phyloP scores from a whole-genome alignment of 2,888 invertebrate genomes.

The Yponomeuta sedellus region DNA sequence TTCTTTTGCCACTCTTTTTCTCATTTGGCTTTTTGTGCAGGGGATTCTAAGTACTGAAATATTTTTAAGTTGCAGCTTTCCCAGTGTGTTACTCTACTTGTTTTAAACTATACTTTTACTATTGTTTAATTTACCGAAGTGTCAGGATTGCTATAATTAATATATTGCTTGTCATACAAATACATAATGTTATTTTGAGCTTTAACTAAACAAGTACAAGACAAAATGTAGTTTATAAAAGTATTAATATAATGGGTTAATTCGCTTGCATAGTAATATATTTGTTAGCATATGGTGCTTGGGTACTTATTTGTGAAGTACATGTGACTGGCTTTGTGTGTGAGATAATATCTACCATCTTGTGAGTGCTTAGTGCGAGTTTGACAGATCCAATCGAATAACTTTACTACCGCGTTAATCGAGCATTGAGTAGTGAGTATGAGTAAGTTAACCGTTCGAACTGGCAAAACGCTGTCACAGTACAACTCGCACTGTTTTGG shows the following conservation, averaged over 20 bases:
- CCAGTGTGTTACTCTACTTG: not conserved
- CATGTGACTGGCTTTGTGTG: constrained; percentile 41
- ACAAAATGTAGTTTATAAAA: constrained; percentile 34
- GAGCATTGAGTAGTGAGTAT: too few relatives aligned
- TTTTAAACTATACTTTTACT: not conserved
- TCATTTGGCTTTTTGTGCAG: not conserved
- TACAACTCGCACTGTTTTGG: too few relatives aligned
- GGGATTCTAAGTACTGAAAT: too few relatives aligned
- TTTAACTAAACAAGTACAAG: constrained; percentile 69
- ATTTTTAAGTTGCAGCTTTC: not conserved
- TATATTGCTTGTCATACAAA: constrained; percentile 18
- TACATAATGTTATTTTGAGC: constrained; percentile 55
- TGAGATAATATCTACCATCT: constrained; percentile 19
- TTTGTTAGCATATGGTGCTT: constrained; percentile 68
- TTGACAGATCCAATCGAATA: too few relatives aligned
- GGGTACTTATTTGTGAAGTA: constrained; percentile 54
- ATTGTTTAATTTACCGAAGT: not conserved
- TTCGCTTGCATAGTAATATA: constrained; percentile 49
- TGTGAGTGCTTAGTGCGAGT: too few relatives aligned
- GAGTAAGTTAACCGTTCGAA: too few relatives aligned
- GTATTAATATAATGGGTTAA: constrained; percentile 52
- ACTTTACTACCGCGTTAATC: too few relatives aligned
- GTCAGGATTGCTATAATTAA: not conserved
- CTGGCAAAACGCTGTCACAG: too few relatives aligned
- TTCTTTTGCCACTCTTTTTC: constrained; percentile 14